Evolutionary conservation across 64 coral and sea anemone species (phyloP).

Genomic region (Stichodactyla helianthus): DNA sequence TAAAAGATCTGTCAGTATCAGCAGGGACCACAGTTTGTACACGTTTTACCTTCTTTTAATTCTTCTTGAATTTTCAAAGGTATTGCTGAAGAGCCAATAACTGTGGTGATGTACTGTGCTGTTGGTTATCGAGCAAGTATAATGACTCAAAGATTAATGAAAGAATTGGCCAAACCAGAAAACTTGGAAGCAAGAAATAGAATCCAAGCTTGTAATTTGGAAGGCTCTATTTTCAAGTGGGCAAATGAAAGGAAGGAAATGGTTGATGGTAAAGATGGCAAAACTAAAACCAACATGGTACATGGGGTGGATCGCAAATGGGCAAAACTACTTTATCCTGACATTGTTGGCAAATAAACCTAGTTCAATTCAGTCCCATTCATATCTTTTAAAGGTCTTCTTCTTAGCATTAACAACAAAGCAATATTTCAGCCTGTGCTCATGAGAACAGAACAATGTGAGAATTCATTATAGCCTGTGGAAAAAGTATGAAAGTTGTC

Average conservation of each 20-base stretch:
- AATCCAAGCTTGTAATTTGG: conserved; percentile 43
- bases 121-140: conserved; percentile 56
- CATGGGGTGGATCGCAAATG: conserved; percentile 37
- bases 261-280: conserved; percentile 27
- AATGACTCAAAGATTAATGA: conserved; percentile 33
- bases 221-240: conserved; percentile 76
- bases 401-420: too few species aligned
- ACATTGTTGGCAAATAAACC: not conserved
- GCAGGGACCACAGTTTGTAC: not conserved
- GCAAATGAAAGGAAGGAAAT: conserved; percentile 63
- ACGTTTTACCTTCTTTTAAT: not conserved
- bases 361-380: not conserved
- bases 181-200: conserved; percentile 8
- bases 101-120: conserved; percentile 49
- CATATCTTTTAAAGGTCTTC: too few species aligned
- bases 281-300: conserved; percentile 10
- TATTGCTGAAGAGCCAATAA: not conserved
- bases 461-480: too few species aligned
- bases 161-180: conserved; percentile 29
- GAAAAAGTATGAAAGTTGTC: too few species aligned
- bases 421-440: too few species aligned
- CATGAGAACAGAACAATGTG: too few species aligned
- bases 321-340: conserved; percentile 44
- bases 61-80: not conserved
- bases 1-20: not conserved